These are phyloP conservation scores for Flexamia atlantica DNA, from an alignment of 2,888 invertebrate species.

Conservation along the genomic window DNA sequence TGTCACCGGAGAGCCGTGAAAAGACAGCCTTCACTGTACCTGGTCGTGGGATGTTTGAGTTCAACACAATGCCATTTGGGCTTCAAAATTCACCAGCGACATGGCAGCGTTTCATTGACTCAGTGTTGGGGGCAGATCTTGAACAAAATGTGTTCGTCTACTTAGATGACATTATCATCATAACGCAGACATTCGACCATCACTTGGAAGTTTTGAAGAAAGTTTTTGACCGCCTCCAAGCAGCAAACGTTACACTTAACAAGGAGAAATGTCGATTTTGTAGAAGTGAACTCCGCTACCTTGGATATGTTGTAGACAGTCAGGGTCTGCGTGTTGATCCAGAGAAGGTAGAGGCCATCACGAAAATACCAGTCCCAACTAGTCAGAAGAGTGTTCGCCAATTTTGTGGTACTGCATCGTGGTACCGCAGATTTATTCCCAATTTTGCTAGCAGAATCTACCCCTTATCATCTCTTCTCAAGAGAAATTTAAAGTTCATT, in stretches of 20 bases:
- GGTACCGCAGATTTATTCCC: conserved; percentile 69
- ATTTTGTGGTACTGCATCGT: conserved; percentile 63
- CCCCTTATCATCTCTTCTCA: conserved; percentile 65
- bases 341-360: conserved; percentile 59
- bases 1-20: conserved; percentile 61
- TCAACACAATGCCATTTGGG: conserved; percentile 68
- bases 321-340: conserved; percentile 61
- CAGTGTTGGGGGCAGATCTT: conserved; percentile 65
- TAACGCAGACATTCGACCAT: conserved; percentile 48
- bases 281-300: conserved; percentile 47
- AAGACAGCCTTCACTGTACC: conserved; percentile 69
- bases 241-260: conserved; percentile 43
- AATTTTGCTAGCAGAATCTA: conserved; percentile 66
- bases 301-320: conserved; percentile 61
- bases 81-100: conserved; percentile 63
- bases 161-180: conserved; percentile 64
- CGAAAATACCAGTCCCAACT: too few relatives aligned
- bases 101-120: conserved; percentile 67
- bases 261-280: conserved; percentile 61
- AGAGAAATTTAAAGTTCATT: conserved; percentile 60
- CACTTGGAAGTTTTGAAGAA: conserved; percentile 40
- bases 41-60: conserved; percentile 33
- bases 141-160: conserved; percentile 66
- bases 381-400: conserved; percentile 49
- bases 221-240: conserved; percentile 31